Evolutionary conservation across 2,888 invertebrate species (phyloP), one percentile per base, ranked within the genome.

Genomic region (Prosopocoilus inquinatus): DNA sequence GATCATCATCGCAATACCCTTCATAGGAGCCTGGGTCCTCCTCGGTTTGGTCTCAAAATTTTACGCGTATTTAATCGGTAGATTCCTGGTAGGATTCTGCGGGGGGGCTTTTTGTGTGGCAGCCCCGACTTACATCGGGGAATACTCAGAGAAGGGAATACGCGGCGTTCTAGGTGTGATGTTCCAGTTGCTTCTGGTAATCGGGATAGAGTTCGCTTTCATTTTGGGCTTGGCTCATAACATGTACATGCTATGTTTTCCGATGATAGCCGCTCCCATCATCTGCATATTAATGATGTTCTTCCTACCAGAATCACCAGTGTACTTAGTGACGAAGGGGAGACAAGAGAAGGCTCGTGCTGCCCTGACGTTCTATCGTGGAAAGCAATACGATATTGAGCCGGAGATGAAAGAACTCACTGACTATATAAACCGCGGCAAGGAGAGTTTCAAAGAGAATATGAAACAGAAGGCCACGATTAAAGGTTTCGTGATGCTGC

Each of bases 121-220:
- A 2, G 88, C 88, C 0, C 92, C 94, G 0, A 87, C 90, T 78
- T 94, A 92, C 73, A 86, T 93, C 28, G 87, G 87, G 0, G 94
- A 94, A 78, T 89, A 91, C 20, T 87, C 91, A 0, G 89, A 92
- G 69, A 85, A 87, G 0, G 85, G 86, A 32, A 84, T 90, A 66
- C 82, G 93, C 50, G 94, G 94, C 0, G 82, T 87, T 0, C 76
- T 94, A n/a, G 91, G 92, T 0, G 86, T 91, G 0, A 82, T 87
- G 72, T 91, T 93, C 74, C 94, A 93, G 67, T 75, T 90, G 33
- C 83, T 87, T 68, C 76, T 90, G 9, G 86, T 88, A 0, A 75
- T 87, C 4, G 94, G 94, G n/a, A 91, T 94, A 61, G 78, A 93
- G 1, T 77, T 87, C 60, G 82, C 86, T 0, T 93, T 90, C 73